phyloP scores from a whole-genome alignment of 1,140 invertebrate species.

The Papilio dardanus region DNA sequence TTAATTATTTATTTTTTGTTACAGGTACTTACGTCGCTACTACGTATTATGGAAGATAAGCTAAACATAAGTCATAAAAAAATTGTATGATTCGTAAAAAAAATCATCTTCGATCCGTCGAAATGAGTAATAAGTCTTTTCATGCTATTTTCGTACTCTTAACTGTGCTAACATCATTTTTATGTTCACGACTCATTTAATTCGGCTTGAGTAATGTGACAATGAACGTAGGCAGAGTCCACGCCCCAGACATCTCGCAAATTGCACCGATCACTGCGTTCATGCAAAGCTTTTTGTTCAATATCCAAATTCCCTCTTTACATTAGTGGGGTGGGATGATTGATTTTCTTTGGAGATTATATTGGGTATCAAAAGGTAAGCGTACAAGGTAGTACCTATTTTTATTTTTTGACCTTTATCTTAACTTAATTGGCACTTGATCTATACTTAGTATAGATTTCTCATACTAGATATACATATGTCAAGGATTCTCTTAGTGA shows the following conservation, averaged over 20 bases:
- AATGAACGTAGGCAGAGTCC: constrained; percentile 44
- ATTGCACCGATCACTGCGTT: constrained; percentile 52
- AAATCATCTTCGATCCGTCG: background rate
- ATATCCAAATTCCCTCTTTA: constrained; percentile 42
- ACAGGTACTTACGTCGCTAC: background rate
- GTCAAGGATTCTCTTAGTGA: too few relatives aligned
- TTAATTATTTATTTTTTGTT: background rate
- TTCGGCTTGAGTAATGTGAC: constrained; percentile 51
- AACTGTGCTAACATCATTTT: constrained; percentile 22
- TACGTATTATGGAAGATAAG: background rate
- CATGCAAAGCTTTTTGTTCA: constrained; percentile 53
- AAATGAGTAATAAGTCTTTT: background rate
- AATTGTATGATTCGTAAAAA: background rate
- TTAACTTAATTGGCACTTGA: too few relatives aligned
- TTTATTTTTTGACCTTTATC: too few relatives aligned
- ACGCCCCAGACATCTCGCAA: constrained; percentile 53
- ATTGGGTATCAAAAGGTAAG: background rate
- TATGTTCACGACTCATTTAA: constrained; percentile 51
- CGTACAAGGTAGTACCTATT: too few relatives aligned
- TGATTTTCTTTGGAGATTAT: constrained; percentile 33
- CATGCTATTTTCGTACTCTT: background rate
- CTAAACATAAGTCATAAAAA: background rate
- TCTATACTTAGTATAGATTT: too few relatives aligned
- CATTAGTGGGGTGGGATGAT: constrained; percentile 37
- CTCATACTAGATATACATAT: too few relatives aligned